Percentiles rank a stretch among this genome's conserved stretches.
These are phyloP conservation scores for Troides oblongomaculatus DNA, from an alignment of 2,888 invertebrate genomes.

Conservation along the genomic window DNA sequence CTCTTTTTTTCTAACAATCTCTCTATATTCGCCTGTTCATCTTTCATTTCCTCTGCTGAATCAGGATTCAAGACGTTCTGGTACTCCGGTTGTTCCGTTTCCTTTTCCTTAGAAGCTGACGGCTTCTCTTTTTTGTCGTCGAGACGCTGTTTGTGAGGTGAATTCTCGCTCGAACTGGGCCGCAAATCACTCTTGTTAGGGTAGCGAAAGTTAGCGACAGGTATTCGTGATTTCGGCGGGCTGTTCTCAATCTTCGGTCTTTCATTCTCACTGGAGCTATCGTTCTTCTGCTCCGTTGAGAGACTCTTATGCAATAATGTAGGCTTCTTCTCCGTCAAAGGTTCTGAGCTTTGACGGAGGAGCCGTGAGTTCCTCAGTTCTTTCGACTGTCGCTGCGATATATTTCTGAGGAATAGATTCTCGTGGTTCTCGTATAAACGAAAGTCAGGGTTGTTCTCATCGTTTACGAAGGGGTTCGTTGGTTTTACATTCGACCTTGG, in stretches of 20 bases:
- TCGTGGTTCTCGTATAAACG: conserved; percentile 72
- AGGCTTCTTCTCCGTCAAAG: conserved; percentile 56
- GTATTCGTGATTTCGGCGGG: conserved; percentile 55
- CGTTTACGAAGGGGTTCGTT: conserved; percentile 64
- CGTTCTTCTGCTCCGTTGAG: conserved; percentile 62
- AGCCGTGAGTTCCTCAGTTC: conserved; percentile 63
- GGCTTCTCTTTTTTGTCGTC: conserved; percentile 39
- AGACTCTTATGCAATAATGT: conserved; percentile 61
- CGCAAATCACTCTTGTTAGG: conserved; percentile 64
- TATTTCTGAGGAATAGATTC: conserved; percentile 65
- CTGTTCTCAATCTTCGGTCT: conserved; percentile 36
- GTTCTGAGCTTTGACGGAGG: conserved; percentile 67
- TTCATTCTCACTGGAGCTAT: conserved; percentile 35
- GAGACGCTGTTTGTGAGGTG: conserved; percentile 49
- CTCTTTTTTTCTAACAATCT: conserved; percentile 49
- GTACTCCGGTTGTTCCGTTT: conserved; percentile 62
- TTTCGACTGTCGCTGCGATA: conserved; percentile 67
- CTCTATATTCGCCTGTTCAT: conserved; percentile 39
- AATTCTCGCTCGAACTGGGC: conserved; percentile 58
- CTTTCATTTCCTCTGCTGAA: conserved; percentile 31
- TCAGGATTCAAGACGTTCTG: conserved; percentile 57
- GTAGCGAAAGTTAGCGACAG: conserved; percentile 72
- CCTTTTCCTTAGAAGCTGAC: conserved; percentile 36
- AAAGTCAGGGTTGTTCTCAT: conserved; percentile 48
- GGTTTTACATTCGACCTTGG: conserved; percentile 54